Evolutionary conservation across 2,888 invertebrate genomes (phyloP).

Genomic region (Balanococcus diminutus): DNA sequence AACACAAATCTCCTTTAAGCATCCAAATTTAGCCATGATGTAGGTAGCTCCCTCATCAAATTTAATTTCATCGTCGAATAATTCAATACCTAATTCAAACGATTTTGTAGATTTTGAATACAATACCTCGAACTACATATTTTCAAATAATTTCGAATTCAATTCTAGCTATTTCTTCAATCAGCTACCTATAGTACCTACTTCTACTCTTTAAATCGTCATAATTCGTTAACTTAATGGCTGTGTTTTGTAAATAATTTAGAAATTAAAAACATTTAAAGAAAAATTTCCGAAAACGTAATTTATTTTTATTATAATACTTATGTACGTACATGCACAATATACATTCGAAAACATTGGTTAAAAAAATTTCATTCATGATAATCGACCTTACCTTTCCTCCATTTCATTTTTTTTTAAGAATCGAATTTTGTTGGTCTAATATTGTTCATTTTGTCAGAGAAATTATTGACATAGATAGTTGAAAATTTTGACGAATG

Average conservation of each 20-base stretch:
- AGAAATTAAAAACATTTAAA: not conserved
- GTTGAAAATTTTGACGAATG: not conserved
- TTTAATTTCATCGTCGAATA: too few species aligned
- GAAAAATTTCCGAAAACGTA: not conserved
- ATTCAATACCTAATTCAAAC: too few species aligned
- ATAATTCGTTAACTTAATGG: not conserved
- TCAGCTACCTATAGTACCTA: not conserved
- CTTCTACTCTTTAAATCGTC: not conserved
- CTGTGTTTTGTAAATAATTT: slow-evolving; percentile 47
- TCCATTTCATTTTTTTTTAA: not conserved
- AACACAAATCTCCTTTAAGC: not conserved
- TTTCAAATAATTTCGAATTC: not conserved
- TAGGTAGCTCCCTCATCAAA: too few species aligned
- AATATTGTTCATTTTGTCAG: not conserved
- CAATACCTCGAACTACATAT: too few species aligned
- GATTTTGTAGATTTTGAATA: too few species aligned
- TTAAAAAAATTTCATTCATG: not conserved
- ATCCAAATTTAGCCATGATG: not conserved
- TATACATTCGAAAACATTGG: too few species aligned
- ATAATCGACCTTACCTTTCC: not conserved
- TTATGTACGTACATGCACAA: too few species aligned
- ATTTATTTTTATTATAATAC: not conserved
- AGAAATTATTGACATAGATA: not conserved
- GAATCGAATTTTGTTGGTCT: not conserved
- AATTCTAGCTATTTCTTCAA: not conserved